phyloP scores from a whole-genome alignment of 1,140 invertebrate species.

The Lanistes nyassanus region DNA sequence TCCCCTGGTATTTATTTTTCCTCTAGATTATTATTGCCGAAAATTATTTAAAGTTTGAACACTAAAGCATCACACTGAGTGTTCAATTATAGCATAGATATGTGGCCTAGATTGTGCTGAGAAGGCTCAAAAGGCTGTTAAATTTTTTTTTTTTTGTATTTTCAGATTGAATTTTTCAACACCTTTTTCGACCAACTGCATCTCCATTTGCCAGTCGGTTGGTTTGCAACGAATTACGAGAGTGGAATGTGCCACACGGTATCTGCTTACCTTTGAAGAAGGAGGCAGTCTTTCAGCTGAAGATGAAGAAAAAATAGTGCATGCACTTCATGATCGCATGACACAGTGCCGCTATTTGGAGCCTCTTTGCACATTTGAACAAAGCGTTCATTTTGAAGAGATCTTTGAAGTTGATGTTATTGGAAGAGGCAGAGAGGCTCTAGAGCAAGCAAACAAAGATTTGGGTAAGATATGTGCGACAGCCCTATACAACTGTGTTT shows the following conservation, averaged over 20 bases:
- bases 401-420: conserved; percentile 88
- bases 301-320: conserved; percentile 43
- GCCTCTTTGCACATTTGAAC: conserved; percentile 76
- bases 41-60: background rate
- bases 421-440: conserved; percentile 78
- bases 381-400: conserved; percentile 74
- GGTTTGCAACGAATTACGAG: conserved; percentile 78
- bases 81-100: no score
- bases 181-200: conserved; percentile 92
- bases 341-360: conserved; percentile 82
- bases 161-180: conserved; percentile 92
- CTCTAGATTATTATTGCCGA: background rate
- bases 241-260: conserved; percentile 84
- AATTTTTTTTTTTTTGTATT: conserved; percentile 24
- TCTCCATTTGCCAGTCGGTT: conserved; percentile 89
- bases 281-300: conserved; percentile 29
- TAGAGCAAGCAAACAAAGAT: conserved; percentile 85
- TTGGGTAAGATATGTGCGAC: conserved; percentile 74
- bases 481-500: no score
- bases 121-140: no score
- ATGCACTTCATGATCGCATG: conserved; percentile 83
- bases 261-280: conserved; percentile 73
- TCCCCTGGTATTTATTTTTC: background rate
- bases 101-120: no score
- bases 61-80: no score